Evolutionary conservation across 2,797 vertebrate genomes (phyloP), one percentile per base, ranked within the genome.

Genomic region (Halcyon chelicuti): DNA sequence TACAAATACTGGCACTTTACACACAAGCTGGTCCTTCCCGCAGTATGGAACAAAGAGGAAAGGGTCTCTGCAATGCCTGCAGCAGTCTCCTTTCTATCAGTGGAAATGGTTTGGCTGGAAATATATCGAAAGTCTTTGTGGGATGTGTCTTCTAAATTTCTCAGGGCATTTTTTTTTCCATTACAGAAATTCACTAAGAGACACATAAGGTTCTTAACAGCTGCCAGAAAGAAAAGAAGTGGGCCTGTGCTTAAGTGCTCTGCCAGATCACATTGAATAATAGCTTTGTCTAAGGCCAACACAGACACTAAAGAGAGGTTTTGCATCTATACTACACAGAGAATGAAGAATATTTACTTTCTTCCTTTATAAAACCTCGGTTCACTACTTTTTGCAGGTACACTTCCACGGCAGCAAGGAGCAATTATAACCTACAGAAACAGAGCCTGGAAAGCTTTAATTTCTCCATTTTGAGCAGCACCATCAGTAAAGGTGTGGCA

Each of bases 21-120:
- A 23, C 7, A 17, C 35, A 15, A 55, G 52, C 47, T 58, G 10
- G 39, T 51, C 63, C 57, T 58, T 35, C n/a, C 6, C 14, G 46
- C 3, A 1, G 22, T n/a, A 8, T 1, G 1, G 15, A 10, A 9
- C 23, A 11, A 58, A 62, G 47, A 46, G 12, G 23, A 67, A 55
- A 58, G 17, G 31, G 39, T 58, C 39, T 81, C 10, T 47, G 54
- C 33, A 52, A 26, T 1, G 0, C 46, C 37, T 42, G 16, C 37
- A 78, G 49, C 39, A 51, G 33, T 4, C 42, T 49, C 35, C 47
- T 23, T 7, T 44, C n/a, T 8, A 1, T 7, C 2, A 2, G 23
- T 15, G 9, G 39, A 71, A 57, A 42, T 10, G 1, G 2, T 22
- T 37, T 46, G 47, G 7, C 20, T 76, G 35, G n/a, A 68, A 33